Percentiles rank a stretch among this genome's conserved stretches.
These are phyloP conservation scores for Struthio camelus DNA, from an alignment of 2,113 vertebrate species.

Conservation along the genomic window DNA sequence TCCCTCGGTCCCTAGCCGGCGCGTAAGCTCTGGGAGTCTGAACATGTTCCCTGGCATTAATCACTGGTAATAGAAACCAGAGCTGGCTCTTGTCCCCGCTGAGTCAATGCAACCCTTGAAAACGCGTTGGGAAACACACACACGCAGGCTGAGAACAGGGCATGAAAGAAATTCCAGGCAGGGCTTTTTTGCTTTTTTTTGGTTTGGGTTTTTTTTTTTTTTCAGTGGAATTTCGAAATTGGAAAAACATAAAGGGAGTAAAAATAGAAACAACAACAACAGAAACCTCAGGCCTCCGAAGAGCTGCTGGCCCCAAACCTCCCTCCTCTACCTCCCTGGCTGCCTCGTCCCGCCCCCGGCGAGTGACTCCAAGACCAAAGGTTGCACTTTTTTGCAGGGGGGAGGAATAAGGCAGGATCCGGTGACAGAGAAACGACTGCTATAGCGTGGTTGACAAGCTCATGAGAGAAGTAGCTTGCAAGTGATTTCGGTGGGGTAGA, in stretches of 20 bases:
- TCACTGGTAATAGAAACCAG: conserved; percentile 85
- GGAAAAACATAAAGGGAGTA: conserved; percentile 67
- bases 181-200: neutral
- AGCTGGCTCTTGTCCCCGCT: conserved; percentile 72
- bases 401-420: neutral
- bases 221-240: conserved; percentile 56
- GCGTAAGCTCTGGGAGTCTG: conserved; percentile 66
- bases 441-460: too few relatives aligned
- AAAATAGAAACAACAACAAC: conserved; percentile 65
- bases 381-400: neutral
- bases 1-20: conserved; percentile 70
- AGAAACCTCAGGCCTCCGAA: conserved; percentile 14
- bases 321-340: neutral
- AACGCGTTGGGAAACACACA: conserved; percentile 70
- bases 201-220: neutral
- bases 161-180: conserved; percentile 79
- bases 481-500: neutral
- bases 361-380: neutral
- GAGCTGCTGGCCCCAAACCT: neutral
- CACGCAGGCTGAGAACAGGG: conserved; percentile 69
- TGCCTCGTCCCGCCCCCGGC: neutral
- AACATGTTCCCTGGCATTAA: conserved; percentile 79
- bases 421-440: neutral
- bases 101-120: conserved; percentile 78
- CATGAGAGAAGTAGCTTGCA: neutral